Base-by-base conservation (phyloP, 2,797 vertebrate species). In the Semotilus atromaculatus region DNA sequence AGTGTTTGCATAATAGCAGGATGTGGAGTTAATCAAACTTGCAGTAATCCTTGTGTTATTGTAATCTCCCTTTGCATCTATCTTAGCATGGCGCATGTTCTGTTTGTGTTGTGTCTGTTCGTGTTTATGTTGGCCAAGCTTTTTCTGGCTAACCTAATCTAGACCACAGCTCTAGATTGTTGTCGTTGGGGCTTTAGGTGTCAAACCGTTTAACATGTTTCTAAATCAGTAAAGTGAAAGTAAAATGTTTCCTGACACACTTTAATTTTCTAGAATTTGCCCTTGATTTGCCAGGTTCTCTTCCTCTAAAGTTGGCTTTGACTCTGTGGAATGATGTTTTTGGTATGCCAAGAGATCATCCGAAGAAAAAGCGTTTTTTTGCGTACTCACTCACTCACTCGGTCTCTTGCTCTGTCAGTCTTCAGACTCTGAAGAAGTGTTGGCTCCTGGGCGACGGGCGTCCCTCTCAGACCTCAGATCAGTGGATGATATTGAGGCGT, bases 401-500 rank as follows among this genome's bases (percentile, higher is more conserved):
- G 16, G n/a, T 85, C 34, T 80, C 31, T 36, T 48, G 31, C 9
- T 72, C n/a, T 75, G 26, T 68, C 66, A 97, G 97, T 96, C 93
- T 0, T 93, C 91, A 48, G 96, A 99, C 91, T 93, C 94, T 0
- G 97, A 98, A 88, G 97, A 97, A 67, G 92, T 90, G 43, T 92
- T 95, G 4, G 93, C 94, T 4, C 91, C 90, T 0, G 97, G 97
- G 0, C 96, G 97, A 55, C 91, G 97, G 88, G 97, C 97, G 0
- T 99, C 98, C 0, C 95, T 99, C 51, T 97, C 97, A 0, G 97
- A 99, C 88, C 93, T 99, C 66, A 93, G 86, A 0, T 89, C 94
- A 26, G n/a, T 92, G 7, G 95, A 96, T 0, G 97, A 98, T 91
- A 96, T 99, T 0, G 96, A 96, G 34, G 93, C 87, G 0, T 95